A percentile compares a stretch with the other conserved stretches of the same genome.
phyloP scores from a whole-genome alignment of 1,140 invertebrate genomes.

The Latrodectus geometricus region DNA sequence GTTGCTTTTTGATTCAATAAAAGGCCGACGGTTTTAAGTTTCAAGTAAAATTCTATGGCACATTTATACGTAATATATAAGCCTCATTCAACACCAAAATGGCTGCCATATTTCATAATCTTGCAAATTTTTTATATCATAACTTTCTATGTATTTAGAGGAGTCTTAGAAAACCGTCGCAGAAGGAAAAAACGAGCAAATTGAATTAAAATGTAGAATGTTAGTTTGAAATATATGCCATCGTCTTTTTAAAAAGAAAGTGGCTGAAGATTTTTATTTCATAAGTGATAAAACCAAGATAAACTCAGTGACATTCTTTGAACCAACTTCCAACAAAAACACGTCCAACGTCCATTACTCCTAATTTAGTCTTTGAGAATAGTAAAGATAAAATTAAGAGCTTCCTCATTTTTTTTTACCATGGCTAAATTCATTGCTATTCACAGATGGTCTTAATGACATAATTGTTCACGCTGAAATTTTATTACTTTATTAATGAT shows the following conservation, averaged over 20 bases:
- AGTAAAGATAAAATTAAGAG: slow-evolving; percentile 31
- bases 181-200: neutral
- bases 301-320: neutral
- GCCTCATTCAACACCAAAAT: too few relatives aligned
- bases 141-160: neutral
- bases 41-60: too few relatives aligned
- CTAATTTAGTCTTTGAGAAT: slow-evolving; percentile 29
- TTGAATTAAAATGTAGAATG: neutral
- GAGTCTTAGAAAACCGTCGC: neutral
- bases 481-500: slow-evolving; percentile 20
- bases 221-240: neutral
- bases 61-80: too few relatives aligned
- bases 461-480: slow-evolving; percentile 10
- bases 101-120: too few relatives aligned
- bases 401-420: slow-evolving; percentile 18
- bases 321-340: neutral
- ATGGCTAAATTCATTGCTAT: slow-evolving; percentile 26
- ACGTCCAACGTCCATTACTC: slow-evolving; percentile 22
- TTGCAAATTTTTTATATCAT: too few relatives aligned
- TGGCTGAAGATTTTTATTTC: neutral
- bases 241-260: neutral
- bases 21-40: too few relatives aligned
- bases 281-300: neutral
- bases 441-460: slow-evolving; percentile 44
- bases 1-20: too few relatives aligned